Percentiles rank a stretch among this genome's conserved stretches.
phyloP scores from a whole-genome alignment of 2,113 vertebrate genomes.

The Pitta sordida region DNA sequence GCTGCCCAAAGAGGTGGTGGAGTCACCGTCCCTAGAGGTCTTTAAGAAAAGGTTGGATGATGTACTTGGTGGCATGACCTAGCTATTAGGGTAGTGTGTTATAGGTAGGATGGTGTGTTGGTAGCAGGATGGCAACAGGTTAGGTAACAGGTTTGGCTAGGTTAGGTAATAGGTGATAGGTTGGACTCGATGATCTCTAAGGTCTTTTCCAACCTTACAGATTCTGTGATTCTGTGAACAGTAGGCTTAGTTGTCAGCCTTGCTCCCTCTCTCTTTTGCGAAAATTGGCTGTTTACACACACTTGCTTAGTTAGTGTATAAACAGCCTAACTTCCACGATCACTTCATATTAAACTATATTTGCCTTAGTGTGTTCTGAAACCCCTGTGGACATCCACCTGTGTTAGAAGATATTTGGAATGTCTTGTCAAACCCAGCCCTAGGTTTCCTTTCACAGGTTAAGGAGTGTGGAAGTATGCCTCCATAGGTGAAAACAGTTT shows the following conservation, averaged over 20 bases:
- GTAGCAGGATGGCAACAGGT: too few relatives aligned
- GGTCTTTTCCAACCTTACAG: too few relatives aligned
- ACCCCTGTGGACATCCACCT: neutral
- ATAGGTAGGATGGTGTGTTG: too few relatives aligned
- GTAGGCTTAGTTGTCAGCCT: neutral
- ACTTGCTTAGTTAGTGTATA: neutral
- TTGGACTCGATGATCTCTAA: too few relatives aligned
- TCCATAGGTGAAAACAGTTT: neutral
- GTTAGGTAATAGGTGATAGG: too few relatives aligned
- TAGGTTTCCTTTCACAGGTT: neutral
- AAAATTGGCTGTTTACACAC: neutral
- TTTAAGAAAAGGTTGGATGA: too few relatives aligned
- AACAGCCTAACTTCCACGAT: rapidly evolving
- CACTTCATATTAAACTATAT: neutral
- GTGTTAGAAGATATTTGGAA: neutral
- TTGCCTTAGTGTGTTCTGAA: neutral
- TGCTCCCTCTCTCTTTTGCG: neutral
- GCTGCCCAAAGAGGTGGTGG: too few relatives aligned
- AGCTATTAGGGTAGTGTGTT: too few relatives aligned
- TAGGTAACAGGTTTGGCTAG: too few relatives aligned
- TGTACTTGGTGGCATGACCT: too few relatives aligned
- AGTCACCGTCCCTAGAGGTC: too few relatives aligned
- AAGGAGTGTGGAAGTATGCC: neutral
- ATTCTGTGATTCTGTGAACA: too few relatives aligned
- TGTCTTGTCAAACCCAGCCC: neutral